Percentiles rank a stretch among this genome's conserved stretches.
Evolutionary conservation across 2,888 invertebrate species (phyloP).

Genomic region (Schizotus pectinicornis): DNA sequence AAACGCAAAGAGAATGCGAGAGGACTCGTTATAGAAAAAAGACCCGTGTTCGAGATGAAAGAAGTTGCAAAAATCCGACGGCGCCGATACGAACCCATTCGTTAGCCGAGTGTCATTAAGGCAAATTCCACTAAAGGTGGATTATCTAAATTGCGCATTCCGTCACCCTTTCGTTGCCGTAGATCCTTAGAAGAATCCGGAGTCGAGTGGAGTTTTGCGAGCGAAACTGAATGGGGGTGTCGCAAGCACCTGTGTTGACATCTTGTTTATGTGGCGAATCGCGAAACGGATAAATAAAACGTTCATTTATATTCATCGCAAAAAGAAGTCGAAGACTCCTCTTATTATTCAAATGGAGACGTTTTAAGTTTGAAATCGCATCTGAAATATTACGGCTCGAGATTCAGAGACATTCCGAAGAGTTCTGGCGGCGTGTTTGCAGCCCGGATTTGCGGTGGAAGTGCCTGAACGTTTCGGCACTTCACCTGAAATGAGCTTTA

Average conservation of each 20-base stretch:
- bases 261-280: slow-evolving; percentile 23
- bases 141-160: too few species aligned
- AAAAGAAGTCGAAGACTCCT: slow-evolving; percentile 25
- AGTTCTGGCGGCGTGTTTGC: slow-evolving; percentile 26
- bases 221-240: not conserved
- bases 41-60: too few species aligned
- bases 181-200: too few species aligned
- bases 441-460: slow-evolving; percentile 27
- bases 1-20: too few species aligned
- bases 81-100: too few species aligned
- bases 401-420: slow-evolving; percentile 29
- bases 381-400: slow-evolving; percentile 31
- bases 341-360: slow-evolving; percentile 33
- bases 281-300: slow-evolving; percentile 28
- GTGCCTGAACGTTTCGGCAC: slow-evolving; percentile 25
- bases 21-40: too few species aligned
- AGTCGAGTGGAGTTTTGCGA: not conserved
- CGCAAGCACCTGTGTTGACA: slow-evolving; percentile 14
- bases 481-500: slow-evolving; percentile 39
- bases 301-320: slow-evolving; percentile 33
- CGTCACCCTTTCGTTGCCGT: too few species aligned
- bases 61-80: too few species aligned
- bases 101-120: too few species aligned
- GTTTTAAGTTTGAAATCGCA: slow-evolving; percentile 31
- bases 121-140: too few species aligned